These are phyloP conservation scores for Agonopterix alstromeriana DNA, from an alignment of 2,888 invertebrate species.

Conservation along the genomic window DNA sequence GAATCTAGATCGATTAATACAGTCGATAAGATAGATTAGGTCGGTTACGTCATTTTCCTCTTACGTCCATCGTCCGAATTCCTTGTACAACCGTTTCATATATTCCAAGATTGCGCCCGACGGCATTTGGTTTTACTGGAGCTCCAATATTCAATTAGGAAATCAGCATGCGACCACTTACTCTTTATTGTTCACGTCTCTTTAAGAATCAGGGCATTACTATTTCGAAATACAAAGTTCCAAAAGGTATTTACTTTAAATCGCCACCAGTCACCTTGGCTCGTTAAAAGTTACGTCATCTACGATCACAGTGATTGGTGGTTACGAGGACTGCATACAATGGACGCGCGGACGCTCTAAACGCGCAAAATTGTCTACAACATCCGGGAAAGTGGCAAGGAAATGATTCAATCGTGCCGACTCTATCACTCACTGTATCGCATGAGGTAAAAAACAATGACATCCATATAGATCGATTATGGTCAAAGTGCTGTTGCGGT, in stretches of 20 bases:
- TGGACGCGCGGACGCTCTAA: conserved; percentile 32
- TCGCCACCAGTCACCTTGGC: conserved; percentile 21
- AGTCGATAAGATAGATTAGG: too few relatives aligned
- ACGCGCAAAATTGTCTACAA: conserved; percentile 38
- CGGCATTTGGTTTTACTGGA: not conserved
- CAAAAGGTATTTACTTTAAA: conserved; percentile 23
- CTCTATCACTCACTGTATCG: conserved; percentile 22
- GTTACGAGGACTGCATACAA: conserved; percentile 42
- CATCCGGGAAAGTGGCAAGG: conserved; percentile 54
- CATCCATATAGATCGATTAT: conserved; percentile 10
- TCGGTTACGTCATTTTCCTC: too few relatives aligned
- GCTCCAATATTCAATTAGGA: too few relatives aligned
- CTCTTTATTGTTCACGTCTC: too few relatives aligned
- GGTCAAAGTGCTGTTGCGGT: not conserved
- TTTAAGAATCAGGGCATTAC: not conserved
- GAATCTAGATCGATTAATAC: too few relatives aligned
- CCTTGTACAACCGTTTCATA: too few relatives aligned
- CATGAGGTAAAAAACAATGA: conserved; percentile 21
- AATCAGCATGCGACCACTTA: too few relatives aligned
- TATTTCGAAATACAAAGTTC: conserved; percentile 2
- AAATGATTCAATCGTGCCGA: conserved; percentile 31
- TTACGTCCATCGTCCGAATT: too few relatives aligned
- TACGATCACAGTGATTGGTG: conserved; percentile 27
- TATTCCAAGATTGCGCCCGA: not conserved
- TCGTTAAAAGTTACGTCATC: conserved; percentile 42